A percentile compares a stretch with the other conserved stretches of the same genome.
Evolutionary conservation across 2,113 vertebrate species (phyloP).

Genomic region (Cygnus atratus): DNA sequence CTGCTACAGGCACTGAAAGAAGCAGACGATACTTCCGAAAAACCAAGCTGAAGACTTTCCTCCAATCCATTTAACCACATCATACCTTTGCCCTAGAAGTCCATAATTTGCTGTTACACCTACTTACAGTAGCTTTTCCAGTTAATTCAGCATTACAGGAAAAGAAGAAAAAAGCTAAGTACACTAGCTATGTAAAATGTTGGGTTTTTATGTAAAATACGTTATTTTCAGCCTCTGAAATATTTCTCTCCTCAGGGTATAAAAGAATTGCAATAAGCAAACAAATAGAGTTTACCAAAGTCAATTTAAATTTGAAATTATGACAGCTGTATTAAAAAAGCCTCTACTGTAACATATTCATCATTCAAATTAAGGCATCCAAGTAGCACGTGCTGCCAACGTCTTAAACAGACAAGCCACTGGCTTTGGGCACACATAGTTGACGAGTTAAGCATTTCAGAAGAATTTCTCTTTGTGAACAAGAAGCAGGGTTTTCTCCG

Average conservation of each 20-base stretch:
- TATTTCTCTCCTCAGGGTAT: background rate
- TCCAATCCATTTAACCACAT: background rate
- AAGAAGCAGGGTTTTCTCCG: background rate
- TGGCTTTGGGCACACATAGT: background rate
- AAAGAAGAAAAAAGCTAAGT: background rate
- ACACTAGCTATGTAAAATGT: background rate
- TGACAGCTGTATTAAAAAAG: background rate
- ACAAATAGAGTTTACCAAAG: background rate
- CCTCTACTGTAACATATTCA: background rate
- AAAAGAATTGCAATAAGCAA: background rate
- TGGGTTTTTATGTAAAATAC: background rate
- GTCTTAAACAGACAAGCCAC: background rate
- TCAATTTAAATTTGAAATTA: conserved; percentile 29
- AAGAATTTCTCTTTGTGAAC: background rate
- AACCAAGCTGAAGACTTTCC: background rate
- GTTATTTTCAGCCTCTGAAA: background rate
- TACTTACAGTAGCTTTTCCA: background rate
- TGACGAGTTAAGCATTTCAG: background rate
- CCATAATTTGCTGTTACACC: background rate
- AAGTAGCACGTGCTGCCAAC: background rate
- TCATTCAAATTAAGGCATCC: background rate
- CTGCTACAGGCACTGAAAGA: background rate
- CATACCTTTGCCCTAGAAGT: background rate
- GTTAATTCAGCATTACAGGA: background rate
- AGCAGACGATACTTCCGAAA: background rate